Base-by-base conservation (phyloP, 2,888 invertebrate species). In the Tenthredo notha region DNA sequence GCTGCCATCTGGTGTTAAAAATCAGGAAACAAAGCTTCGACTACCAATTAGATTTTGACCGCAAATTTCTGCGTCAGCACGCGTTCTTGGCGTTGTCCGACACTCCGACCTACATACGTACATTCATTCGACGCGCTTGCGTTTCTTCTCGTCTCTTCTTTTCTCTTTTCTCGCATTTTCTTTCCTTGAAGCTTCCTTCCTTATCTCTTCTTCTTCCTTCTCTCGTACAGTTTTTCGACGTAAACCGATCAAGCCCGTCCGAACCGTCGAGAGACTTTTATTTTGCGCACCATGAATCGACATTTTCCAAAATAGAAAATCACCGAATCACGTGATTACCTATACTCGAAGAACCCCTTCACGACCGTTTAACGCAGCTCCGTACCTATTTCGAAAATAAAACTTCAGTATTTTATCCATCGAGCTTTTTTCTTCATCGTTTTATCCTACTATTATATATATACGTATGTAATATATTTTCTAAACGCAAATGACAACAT, bases 151-250 rank as follows among this genome's bases (percentile, higher is more conserved):
- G 65, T 80, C 61, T 74, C 50, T 72, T 67, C 18, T 85, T 29
- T 77, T 80, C 54, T 84, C 72, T 78, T 70, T 75, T 87, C 61
- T 47, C 54, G 10, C 2, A n/a, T n/a, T 29, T 21, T 5, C 47
- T n/a, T 50, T 40, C 33, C 47, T 25, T 43, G 25, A 9, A 21
- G 10, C 61, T 85, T 85, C 50, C 67, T 43, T 54, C 54, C 74
- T 75, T 84, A 87, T 87, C 85, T 83, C 84, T 78, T 82, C 85
- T 70, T 78, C 78, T 80, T 85, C 85, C 86, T 85, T 80, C 18
- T 67, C 67, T 15, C 33, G 6, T 6, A 29, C 15, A 33, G 18
- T 43, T 84, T 75, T 54, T 78, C 75, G 29, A 61, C 84, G 33
- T n/a, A 33, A 7, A n/a, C n/a, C 82, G 25, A 37, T 18, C 78